A percentile compares a stretch with the other conserved stretches of the same genome.
Evolutionary conservation across 2,888 invertebrate species (phyloP).

Genomic region (Parnassius mnemosyne): DNA sequence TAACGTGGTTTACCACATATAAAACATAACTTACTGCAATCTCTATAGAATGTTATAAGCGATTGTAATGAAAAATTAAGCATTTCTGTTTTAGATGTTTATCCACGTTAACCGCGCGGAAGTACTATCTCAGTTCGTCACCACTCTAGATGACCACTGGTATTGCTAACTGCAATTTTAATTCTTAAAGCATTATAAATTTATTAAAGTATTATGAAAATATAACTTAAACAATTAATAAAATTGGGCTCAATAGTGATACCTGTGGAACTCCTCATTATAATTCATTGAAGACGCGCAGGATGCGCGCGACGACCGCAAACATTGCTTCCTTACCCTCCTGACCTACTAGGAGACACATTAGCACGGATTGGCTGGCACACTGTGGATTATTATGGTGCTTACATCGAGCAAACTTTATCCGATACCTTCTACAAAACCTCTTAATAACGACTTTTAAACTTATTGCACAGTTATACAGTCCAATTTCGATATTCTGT

Average conservation of each 20-base stretch:
- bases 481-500: constrained; percentile 3
- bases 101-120: no score
- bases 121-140: no score
- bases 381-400: constrained; percentile 42
- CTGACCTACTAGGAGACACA: constrained; percentile 58
- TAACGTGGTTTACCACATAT: no score
- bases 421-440: constrained; percentile 33
- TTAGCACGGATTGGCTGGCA: constrained; percentile 58
- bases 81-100: no score
- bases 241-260: constrained; percentile 22
- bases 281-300: constrained; percentile 48
- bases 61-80: no score
- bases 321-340: constrained; percentile 55
- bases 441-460: constrained; percentile 4
- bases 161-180: no score
- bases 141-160: no score
- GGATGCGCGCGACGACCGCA: constrained; percentile 46
- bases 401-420: constrained; percentile 41
- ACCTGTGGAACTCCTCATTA: constrained; percentile 45
- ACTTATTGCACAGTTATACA: constrained; percentile 7
- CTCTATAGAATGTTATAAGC: no score
- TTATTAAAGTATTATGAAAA: no score
- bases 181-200: no score
- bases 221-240: background rate
- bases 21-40: no score